phyloP scores from a whole-genome alignment of 2,113 vertebrate species.

The Blennius ocellaris region DNA sequence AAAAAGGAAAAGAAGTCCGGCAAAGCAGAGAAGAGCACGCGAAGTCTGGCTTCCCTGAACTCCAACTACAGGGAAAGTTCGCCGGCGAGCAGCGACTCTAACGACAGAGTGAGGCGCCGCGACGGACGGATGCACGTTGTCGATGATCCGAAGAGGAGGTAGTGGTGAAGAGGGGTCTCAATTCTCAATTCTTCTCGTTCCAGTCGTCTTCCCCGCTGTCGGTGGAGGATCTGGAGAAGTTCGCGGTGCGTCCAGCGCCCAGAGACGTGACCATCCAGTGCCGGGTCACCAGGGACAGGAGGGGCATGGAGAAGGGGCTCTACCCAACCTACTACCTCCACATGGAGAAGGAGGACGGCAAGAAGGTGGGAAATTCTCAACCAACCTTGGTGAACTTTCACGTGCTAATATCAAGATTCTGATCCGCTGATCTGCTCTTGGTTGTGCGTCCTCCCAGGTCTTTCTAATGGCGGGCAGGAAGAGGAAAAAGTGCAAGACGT shows the following conservation, averaged over 20 bases:
- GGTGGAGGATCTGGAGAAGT: slow-evolving; percentile 84
- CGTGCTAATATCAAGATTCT: not conserved
- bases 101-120: slow-evolving; percentile 70
- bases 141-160: not conserved
- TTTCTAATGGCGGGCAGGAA: slow-evolving; percentile 91
- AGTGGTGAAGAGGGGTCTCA: accelerated
- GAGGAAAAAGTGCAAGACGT: slow-evolving; percentile 90
- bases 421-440: not conserved
- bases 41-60: slow-evolving; percentile 77
- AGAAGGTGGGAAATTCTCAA: slow-evolving; percentile 75
- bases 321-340: slow-evolving; percentile 92
- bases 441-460: slow-evolving; percentile 65
- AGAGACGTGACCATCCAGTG: slow-evolving; percentile 84
- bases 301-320: slow-evolving; percentile 87
- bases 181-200: not conserved
- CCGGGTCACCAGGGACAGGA: slow-evolving; percentile 86
- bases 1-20: slow-evolving; percentile 61
- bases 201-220: slow-evolving; percentile 76
- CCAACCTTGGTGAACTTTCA: not conserved
- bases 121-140: no score
- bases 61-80: slow-evolving; percentile 78
- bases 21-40: slow-evolving; percentile 61
- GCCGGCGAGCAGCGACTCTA: slow-evolving; percentile 69
- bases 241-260: slow-evolving; percentile 83
- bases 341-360: slow-evolving; percentile 86